These are phyloP conservation scores for Tetrao urogallus DNA, from an alignment of 2,113 vertebrate species.

Conservation along the genomic window DNA sequence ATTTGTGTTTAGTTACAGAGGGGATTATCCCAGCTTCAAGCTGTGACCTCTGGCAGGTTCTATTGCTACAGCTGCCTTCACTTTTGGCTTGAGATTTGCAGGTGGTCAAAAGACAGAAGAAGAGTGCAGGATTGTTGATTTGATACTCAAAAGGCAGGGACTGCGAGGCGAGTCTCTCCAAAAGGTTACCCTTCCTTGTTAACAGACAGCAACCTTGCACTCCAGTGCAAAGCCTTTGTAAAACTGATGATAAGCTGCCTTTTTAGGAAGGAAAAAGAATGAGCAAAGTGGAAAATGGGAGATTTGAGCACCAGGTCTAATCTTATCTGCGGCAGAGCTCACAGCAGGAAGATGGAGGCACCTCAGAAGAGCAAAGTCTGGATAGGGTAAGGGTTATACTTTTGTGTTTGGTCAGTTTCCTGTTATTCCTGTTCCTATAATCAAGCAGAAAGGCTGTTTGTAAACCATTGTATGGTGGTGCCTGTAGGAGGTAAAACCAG, in stretches of 20 bases:
- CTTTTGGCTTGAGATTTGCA: neutral
- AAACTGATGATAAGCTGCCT: constrained; percentile 30
- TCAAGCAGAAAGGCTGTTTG: neutral
- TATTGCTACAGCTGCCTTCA: rapidly evolving
- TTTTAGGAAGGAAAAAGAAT: constrained; percentile 18
- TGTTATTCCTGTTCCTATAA: neutral
- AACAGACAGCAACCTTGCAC: neutral
- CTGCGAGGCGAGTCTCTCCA: neutral
- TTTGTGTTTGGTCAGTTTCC: constrained; percentile 44
- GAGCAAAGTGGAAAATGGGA: constrained; percentile 41
- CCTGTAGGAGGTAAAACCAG: constrained; percentile 31
- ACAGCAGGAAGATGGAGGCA: neutral
- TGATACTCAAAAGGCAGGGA: neutral
- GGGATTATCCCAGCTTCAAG: neutral
- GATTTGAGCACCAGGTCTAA: constrained; percentile 7
- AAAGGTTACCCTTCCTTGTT: neutral
- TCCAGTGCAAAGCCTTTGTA: neutral
- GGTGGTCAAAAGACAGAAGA: neutral
- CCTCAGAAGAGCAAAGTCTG: neutral
- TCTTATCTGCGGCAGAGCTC: constrained; percentile 42
- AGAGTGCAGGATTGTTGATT: neutral
- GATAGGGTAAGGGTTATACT: neutral
- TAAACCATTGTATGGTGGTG: constrained; percentile 28
- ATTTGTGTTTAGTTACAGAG: neutral
- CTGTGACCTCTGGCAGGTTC: neutral